Base-by-base conservation (phyloP, 2,113 vertebrate genomes). In the Entosphenus tridentatus region DNA sequence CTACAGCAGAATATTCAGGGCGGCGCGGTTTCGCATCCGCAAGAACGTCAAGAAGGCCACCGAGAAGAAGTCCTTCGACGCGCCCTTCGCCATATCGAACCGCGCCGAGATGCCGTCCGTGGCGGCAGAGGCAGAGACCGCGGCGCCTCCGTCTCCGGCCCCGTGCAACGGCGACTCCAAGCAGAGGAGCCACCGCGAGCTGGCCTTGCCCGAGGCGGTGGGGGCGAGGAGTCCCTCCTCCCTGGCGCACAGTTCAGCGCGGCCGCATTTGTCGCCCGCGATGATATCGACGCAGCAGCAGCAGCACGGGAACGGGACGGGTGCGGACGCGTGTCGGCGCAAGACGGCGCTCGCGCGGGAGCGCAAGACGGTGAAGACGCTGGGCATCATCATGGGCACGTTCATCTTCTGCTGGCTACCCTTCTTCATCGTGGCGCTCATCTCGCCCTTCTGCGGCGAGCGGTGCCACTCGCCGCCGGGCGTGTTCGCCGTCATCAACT, bases 381-480 rank as follows among this genome's bases (percentile, higher is more conserved):
- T 97, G 70, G 92, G 91, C 57, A 97, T 97, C 76, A 95, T 97
- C 70, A 97, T 97, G 89, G 92, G 89, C 13, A 96, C 92, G 11
- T 96, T 97, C 79, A 96, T 95, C 75, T 82, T 96, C 72, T 97
- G 92, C 78, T 97, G 91, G 92, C 79, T 97, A 79, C 92, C 89
- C 2, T 97, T 96, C 75, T 97, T 96, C 80, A 95, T 92, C 72
- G 91, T 95, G 70, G 91, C 88, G 1, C 83, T 97, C 55, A 87
- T 95, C 69, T 73, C 95, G 72, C 92, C 92, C 70, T 95, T 96
- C 77, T 97, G 92, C 70, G 80, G 83, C 69, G 80, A 82, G 73
- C 81, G 81, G 75, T 96, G 91, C 75, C 83, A 83, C 72, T 92
- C 93, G 89, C 91, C 92, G 55, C 77, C 79, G 13, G 85, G 83